Percentiles rank a stretch among this genome's conserved stretches.
Evolutionary conservation across 2,888 invertebrate genomes (phyloP).

Genomic region (Pristionchus maxplancki): DNA sequence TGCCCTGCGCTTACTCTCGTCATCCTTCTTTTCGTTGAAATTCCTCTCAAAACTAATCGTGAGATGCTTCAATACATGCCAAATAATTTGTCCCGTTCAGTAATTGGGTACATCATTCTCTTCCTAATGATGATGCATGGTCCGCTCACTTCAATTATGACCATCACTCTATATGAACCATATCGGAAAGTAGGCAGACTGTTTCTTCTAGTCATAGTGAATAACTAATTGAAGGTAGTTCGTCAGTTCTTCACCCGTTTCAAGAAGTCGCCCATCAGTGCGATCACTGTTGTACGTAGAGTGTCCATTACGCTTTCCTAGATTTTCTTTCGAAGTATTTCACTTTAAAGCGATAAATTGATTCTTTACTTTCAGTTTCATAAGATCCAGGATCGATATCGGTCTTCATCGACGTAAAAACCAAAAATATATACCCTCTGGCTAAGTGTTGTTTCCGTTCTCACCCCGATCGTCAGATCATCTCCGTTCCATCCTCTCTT

Average conservation of each 20-base stretch:
- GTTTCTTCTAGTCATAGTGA: too few relatives aligned
- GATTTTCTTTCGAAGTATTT: too few relatives aligned
- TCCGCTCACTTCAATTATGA: neutral
- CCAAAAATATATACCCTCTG: too few relatives aligned
- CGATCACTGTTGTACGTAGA: neutral
- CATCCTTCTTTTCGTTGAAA: neutral
- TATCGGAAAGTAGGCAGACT: conserved; percentile 16
- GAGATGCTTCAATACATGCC: neutral
- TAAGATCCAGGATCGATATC: too few relatives aligned
- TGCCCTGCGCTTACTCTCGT: neutral
- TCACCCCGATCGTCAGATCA: neutral
- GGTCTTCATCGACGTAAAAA: too few relatives aligned
- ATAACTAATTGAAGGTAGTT: neutral
- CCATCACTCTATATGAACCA: neutral
- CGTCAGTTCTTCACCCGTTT: neutral
- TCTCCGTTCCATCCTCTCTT: neutral
- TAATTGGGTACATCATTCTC: neutral
- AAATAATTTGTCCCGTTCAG: neutral
- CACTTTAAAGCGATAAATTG: too few relatives aligned
- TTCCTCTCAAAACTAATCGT: conserved; percentile 15
- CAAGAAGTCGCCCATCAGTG: neutral
- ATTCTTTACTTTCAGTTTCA: too few relatives aligned
- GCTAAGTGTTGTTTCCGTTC: too few relatives aligned
- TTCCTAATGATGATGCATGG: neutral
- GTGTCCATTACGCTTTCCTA: neutral